Percentiles rank a stretch among this genome's conserved stretches.
These are phyloP conservation scores for Propithecus coquereli DNA, from an alignment of 2,113 vertebrate species.

Conservation along the genomic window DNA sequence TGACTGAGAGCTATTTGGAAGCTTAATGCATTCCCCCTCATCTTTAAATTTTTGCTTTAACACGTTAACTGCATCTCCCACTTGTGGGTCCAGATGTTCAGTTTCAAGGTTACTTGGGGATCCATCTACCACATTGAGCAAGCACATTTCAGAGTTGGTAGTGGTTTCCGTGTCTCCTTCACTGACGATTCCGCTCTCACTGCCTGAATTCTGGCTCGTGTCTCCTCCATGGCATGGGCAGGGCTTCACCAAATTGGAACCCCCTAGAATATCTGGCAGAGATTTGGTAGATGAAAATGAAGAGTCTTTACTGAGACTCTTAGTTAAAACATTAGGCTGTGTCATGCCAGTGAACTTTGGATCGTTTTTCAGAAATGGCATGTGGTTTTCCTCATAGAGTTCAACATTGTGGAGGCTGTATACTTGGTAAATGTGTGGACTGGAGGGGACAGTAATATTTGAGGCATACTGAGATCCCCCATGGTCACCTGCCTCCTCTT, in stretches of 20 bases:
- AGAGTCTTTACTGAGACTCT: constrained; percentile 92
- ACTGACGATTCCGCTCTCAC: constrained; percentile 94
- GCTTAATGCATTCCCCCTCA: constrained; percentile 68
- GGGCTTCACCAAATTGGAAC: constrained; percentile 72
- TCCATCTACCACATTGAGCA: constrained; percentile 79
- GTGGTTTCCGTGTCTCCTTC: constrained; percentile 91
- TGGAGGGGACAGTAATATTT: constrained; percentile 72
- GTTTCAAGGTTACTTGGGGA: constrained; percentile 78
- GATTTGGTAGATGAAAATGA: constrained; percentile 94
- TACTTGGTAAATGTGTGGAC: constrained; percentile 89
- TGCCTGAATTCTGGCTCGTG: constrained; percentile 87
- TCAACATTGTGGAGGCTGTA: constrained; percentile 92
- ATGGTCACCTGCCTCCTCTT: constrained; percentile 56
- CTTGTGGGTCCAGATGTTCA: constrained; percentile 72
- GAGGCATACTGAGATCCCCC: constrained; percentile 69
- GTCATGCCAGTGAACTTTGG: constrained; percentile 75
- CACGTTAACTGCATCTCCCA: constrained; percentile 69
- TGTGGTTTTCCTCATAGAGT: constrained; percentile 83
- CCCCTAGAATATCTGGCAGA: constrained; percentile 90
- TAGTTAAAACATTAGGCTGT: constrained; percentile 83
- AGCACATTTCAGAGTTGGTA: constrained; percentile 86
- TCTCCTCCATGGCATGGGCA: constrained; percentile 80
- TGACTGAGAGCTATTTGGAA: constrained; percentile 76
- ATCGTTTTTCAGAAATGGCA: constrained; percentile 79
- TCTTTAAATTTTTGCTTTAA: constrained; percentile 80